Conservation (phyloP, 37 sponge, comb jelly and placozoan species). For the Beroe ovata region DNA sequence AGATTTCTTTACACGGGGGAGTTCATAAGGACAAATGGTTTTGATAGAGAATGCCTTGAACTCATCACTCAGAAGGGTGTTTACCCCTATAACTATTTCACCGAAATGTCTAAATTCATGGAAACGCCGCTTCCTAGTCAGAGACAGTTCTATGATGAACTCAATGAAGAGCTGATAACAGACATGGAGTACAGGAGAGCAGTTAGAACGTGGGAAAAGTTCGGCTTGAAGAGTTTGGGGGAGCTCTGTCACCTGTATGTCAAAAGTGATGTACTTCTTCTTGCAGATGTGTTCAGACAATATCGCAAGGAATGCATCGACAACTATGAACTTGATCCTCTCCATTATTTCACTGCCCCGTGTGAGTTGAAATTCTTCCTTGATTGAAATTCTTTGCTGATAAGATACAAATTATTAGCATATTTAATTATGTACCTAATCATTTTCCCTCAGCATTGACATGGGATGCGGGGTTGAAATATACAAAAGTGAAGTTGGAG, state of each 20-base stretch:
- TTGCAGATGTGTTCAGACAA: conserved; percentile 4
- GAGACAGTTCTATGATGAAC: not conserved
- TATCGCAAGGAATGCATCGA: not conserved
- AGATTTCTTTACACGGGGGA: not conserved
- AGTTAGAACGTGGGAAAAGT: not conserved
- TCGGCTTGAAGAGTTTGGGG: not conserved
- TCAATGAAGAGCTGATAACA: not conserved
- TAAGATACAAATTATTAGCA: not conserved
- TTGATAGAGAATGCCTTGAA: not conserved
- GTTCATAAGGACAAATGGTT: not conserved
- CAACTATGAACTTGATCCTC: not conserved
- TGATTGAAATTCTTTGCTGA: not conserved
- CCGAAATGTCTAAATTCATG: not conserved
- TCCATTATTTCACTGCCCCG: conserved; percentile 25
- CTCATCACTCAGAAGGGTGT: not conserved
- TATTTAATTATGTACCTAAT: not conserved
- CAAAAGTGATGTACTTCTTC: conserved; percentile 53
- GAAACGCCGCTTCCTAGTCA: not conserved
- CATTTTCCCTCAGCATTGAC: conserved; percentile 5
- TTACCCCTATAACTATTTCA: not conserved
- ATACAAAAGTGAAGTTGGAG: not conserved
- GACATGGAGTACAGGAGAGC: not conserved
- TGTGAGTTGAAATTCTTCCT: not conserved
- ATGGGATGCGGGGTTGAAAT: conserved; percentile 57
- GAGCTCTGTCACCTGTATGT: not conserved